A percentile compares a stretch with the other conserved stretches of the same genome.
Conservation (phyloP, 2,113 vertebrate genomes). For the Alligator sinensis region DNA sequence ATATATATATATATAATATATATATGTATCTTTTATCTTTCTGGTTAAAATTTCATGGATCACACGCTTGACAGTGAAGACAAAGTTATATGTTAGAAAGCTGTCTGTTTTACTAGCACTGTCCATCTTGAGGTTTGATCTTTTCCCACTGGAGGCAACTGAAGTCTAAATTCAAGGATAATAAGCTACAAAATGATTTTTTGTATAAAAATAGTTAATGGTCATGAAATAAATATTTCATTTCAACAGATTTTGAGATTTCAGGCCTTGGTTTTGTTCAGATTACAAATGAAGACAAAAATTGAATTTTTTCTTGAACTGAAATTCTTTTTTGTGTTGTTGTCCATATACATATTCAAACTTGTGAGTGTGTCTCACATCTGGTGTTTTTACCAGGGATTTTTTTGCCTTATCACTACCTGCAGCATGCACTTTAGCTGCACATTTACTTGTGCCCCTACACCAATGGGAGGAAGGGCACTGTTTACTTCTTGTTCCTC, state of each 20-base stretch:
- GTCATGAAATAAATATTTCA: too few species aligned
- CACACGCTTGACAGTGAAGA: not conserved
- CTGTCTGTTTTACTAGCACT: not conserved
- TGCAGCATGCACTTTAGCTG: too few species aligned
- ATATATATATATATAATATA: not conserved
- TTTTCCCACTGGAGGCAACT: not conserved
- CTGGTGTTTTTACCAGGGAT: too few species aligned
- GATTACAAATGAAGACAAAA: not conserved
- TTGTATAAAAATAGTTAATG: too few species aligned
- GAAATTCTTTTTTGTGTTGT: not conserved
- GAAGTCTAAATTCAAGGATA: not conserved
- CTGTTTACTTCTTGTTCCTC: too few species aligned
- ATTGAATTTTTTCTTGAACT: not conserved
- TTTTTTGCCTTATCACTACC: too few species aligned
- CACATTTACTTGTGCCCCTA: too few species aligned
- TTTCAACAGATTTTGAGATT: too few species aligned
- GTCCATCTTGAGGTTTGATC: not conserved
- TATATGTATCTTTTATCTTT: not conserved
- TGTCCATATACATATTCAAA: too few species aligned
- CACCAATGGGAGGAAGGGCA: too few species aligned
- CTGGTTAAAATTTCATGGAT: not conserved
- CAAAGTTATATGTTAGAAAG: not conserved
- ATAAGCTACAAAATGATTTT: not conserved
- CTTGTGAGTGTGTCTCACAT: too few species aligned
- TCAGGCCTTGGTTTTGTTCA: not conserved